Evolutionary conservation across 2,113 vertebrate species (phyloP).

Genomic region (Coptodon bakossiorum): DNA sequence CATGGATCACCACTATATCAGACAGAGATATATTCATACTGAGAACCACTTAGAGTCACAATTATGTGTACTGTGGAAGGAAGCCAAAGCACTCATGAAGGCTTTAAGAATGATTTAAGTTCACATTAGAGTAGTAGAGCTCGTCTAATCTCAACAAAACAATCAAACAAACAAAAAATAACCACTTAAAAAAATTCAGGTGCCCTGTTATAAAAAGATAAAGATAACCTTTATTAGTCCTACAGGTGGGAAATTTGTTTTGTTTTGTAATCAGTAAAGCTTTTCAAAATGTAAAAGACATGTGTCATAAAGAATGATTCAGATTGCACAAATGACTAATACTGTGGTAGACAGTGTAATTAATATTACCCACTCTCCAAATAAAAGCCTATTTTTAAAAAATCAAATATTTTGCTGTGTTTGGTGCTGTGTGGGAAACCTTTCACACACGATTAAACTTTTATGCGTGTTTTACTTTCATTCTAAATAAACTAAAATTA

Average conservation of each 20-base stretch:
- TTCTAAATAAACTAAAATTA: conserved; percentile 46
- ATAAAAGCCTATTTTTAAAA: background rate
- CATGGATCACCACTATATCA: background rate
- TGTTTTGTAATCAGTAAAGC: background rate
- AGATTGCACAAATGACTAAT: background rate
- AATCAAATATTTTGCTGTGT: background rate
- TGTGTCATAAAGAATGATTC: background rate
- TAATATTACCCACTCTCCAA: background rate
- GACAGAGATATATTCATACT: background rate
- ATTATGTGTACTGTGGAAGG: background rate
- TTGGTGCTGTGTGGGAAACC: background rate
- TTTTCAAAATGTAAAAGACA: background rate
- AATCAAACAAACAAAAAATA: background rate
- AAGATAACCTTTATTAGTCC: background rate
- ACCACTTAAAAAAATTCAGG: background rate
- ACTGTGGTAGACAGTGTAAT: background rate
- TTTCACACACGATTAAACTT: background rate
- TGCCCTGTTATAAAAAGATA: background rate
- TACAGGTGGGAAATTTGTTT: background rate
- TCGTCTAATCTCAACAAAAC: background rate
- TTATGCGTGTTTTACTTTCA: background rate
- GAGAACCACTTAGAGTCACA: background rate
- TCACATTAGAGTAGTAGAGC: background rate
- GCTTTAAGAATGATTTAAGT: background rate
- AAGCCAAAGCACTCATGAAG: background rate